Conservation (phyloP, 2,113 vertebrate genomes). For the Caranx melampygus region DNA sequence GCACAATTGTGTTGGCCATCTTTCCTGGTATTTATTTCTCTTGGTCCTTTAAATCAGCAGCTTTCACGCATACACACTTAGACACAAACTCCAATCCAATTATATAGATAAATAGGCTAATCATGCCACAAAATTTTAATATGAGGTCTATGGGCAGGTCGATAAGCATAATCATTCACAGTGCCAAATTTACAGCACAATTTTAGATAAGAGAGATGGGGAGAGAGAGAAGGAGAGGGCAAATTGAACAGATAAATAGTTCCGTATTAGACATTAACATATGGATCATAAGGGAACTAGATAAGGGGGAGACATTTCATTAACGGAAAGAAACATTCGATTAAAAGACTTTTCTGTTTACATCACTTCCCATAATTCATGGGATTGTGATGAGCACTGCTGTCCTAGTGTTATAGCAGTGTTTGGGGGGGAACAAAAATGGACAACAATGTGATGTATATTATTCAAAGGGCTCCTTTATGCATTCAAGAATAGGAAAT, state of each 20-base stretch:
- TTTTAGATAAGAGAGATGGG: slow-evolving; percentile 85
- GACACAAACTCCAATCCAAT: slow-evolving; percentile 85
- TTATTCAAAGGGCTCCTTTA: slow-evolving; percentile 13
- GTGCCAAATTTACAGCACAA: slow-evolving; percentile 83
- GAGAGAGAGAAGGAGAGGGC: slow-evolving; percentile 42
- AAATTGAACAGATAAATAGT: slow-evolving; percentile 83
- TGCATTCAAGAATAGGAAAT: not conserved
- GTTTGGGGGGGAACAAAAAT: slow-evolving; percentile 34
- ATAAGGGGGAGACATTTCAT: slow-evolving; percentile 85
- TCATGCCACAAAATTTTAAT: slow-evolving; percentile 86
- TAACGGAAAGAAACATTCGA: slow-evolving; percentile 81
- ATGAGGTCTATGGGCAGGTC: slow-evolving; percentile 80
- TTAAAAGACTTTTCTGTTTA: slow-evolving; percentile 79
- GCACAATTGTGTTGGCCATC: slow-evolving; percentile 73
- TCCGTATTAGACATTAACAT: slow-evolving; percentile 82
- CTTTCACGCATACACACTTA: slow-evolving; percentile 65
- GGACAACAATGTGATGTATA: slow-evolving; percentile 11
- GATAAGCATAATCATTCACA: slow-evolving; percentile 85
- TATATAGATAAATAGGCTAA: slow-evolving; percentile 88
- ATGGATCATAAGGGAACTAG: slow-evolving; percentile 81
- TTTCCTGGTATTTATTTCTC: slow-evolving; percentile 72
- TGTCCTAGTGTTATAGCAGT: slow-evolving; percentile 54
- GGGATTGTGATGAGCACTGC: slow-evolving; percentile 40
- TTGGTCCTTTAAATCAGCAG: slow-evolving; percentile 72
- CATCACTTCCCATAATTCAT: slow-evolving; percentile 78